A percentile compares a stretch with the other conserved stretches of the same genome.
phyloP scores from a whole-genome alignment of 2,113 vertebrate genomes.

The Megaptera novaeangliae region DNA sequence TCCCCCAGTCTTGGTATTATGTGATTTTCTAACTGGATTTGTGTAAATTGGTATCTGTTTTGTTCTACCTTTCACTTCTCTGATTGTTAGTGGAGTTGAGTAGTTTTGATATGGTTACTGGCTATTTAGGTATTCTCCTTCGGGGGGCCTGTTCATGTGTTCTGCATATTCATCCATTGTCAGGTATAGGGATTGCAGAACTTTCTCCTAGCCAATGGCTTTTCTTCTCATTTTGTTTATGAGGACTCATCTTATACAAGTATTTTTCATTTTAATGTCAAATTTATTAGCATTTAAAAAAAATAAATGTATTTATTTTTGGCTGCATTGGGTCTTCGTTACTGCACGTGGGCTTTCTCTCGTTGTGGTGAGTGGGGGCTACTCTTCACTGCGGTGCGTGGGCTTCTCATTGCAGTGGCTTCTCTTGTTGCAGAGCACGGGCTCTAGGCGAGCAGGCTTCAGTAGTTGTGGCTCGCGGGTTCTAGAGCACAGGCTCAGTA shows the following conservation, averaged over 20 bases:
- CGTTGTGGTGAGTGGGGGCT: too few relatives aligned
- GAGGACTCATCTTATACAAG: neutral
- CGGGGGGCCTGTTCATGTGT: neutral
- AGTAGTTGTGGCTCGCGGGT: too few relatives aligned
- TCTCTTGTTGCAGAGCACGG: too few relatives aligned
- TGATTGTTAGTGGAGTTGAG: neutral
- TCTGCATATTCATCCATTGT: neutral
- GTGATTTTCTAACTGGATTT: neutral
- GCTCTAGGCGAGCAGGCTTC: too few relatives aligned
- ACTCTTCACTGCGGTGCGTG: too few relatives aligned
- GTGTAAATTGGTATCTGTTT: neutral
- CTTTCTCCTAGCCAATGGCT: neutral
- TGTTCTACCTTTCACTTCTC: neutral
- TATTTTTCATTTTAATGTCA: neutral
- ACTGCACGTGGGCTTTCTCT: too few relatives aligned
- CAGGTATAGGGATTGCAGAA: neutral
- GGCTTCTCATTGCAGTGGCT: too few relatives aligned
- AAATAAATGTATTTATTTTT: too few relatives aligned
- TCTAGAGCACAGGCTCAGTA: too few relatives aligned
- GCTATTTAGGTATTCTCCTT: neutral
- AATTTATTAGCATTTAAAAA: neutral
- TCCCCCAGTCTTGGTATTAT: neutral
- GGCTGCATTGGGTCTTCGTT: too few relatives aligned
- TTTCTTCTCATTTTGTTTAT: neutral
- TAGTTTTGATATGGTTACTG: neutral